Evolutionary conservation across 2,888 invertebrate genomes (phyloP), one percentile per base, ranked within the genome.

Genomic region (Caenorhabditis drosophilae): DNA sequence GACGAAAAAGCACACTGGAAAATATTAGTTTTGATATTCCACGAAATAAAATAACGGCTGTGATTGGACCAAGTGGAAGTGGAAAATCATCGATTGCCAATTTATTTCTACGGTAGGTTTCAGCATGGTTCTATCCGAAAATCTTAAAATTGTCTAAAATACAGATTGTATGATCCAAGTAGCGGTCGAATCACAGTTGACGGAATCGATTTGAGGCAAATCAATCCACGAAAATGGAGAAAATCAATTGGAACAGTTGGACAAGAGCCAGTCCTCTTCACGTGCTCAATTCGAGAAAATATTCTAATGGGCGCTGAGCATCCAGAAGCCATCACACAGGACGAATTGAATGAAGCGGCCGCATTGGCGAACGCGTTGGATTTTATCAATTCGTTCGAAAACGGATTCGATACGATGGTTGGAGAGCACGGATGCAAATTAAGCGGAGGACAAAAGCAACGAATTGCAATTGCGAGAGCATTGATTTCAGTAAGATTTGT

Each of bases 41-140:
- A 0, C 89, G 90, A 0, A 89, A 89, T 7, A 88, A 88, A 64
- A 89, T 91, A 0, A 88, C 91, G 15, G 93, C 93, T 0, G 87
- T 90, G 12, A 89, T 96, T 0, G 96, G 96, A 0, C 87, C 92
- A 0, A 93, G 93, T 62, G 96, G 96, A 0, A 92, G 92, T 27
- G 96, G 96, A 0, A 97, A 96, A 85, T 93, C 93, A 48, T 95
- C 96, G 0, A 86, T 96, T 61, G 92, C 91, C 0, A 86, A 90
- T 0, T 86, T 96, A 1, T 86, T 96, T 67, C 85, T 96, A 46
- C 93, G 0, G 87, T 90, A 12, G n/a, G n/a, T 89, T 96, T 0
- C 96, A 96, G 0, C 87, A 92, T 0, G 93, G 93, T 62, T 96
- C 96, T 0, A 92, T 92, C 27, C 96, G 96, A 0, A 97, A 96